phyloP scores from a whole-genome alignment of 2,888 invertebrate species.

The Philereme transversata region DNA sequence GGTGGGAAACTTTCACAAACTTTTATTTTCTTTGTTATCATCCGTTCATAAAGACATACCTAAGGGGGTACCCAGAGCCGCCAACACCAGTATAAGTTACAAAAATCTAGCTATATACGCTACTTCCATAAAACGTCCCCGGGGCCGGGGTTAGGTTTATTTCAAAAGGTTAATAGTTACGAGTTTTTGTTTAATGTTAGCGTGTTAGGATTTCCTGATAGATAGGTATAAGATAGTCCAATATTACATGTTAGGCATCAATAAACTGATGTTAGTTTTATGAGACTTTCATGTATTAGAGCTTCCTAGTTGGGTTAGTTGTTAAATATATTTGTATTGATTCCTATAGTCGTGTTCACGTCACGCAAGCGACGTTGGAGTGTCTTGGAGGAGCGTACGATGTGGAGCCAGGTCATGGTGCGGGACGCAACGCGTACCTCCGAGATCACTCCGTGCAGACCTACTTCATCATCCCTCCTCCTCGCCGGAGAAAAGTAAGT shows the following conservation, averaged over 20 bases:
- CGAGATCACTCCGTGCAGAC: constrained; percentile 93
- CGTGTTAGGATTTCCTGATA: not conserved
- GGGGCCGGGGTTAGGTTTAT: too few relatives aligned
- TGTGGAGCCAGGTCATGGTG: constrained; percentile 94
- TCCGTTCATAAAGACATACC: constrained; percentile 7
- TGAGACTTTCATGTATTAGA: not conserved
- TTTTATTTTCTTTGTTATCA: constrained; percentile 29
- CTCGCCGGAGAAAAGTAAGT: constrained; percentile 91
- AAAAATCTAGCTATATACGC: not conserved
- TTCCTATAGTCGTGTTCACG: constrained; percentile 88
- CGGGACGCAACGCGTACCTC: constrained; percentile 91
- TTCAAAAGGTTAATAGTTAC: constrained; percentile 1
- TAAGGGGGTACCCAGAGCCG: constrained; percentile 9
- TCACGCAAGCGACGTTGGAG: constrained; percentile 93
- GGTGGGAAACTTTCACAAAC: constrained; percentile 22
- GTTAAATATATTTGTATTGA: constrained; percentile 15
- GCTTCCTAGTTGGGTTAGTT: not conserved
- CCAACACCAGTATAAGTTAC: not conserved
- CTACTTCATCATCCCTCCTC: constrained; percentile 95
- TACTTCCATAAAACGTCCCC: not conserved
- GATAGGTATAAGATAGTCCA: not conserved
- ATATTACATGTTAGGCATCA: too few relatives aligned
- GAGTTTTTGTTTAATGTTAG: constrained; percentile 1
- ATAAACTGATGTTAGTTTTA: too few relatives aligned
- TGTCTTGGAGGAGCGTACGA: constrained; percentile 94